Base-by-base conservation (phyloP, 1,140 invertebrate genomes). In the Zaprionus tsacasi region DNA sequence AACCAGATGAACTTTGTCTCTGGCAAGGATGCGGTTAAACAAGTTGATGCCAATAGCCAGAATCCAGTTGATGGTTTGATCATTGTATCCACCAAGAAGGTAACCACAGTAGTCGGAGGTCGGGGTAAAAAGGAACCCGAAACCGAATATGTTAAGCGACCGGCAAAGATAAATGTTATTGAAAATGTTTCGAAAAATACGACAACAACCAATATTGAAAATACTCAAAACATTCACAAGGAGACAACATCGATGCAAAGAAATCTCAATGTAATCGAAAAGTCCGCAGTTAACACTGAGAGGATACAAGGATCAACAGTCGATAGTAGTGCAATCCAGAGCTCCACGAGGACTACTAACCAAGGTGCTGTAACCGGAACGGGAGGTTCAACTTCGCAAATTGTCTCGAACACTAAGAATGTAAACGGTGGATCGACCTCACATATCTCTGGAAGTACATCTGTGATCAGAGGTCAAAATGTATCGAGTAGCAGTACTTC, bases 1-100 rank as follows among this genome's bases (percentile, higher is more conserved):
- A 94, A 94, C 81, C 94, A 95, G 78, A 93, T 93, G 58, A 95
- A 95, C 74, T 95, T 94, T 71, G 95, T 95, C 10, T 95, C 95
- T 0, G 95, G 94, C 69, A 93, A 91, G 89, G 76, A 89, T 27
- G 79, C 91, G 3, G 81, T 93, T 7, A 93, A 75, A 43, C 88
- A 82, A 63, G 82, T 87, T 25, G 75, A 92, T 50, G 79, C 86
- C 6, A 91, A 93, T 70, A 93, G 93, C 7, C 93, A 94, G 70
- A 93, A 92, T 55, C 78, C 93, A 21, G 92, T 93, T 2, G 94
- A 95, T 85, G 94, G 94, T 21, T 92, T 93, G 6, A 93, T 93
- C 35, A 93, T 94, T 10, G 93, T 93, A 13, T 93, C 93, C 0
- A 95, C 93, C 4, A 93, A 93, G 60, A 93, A 93, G 72, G 93